phyloP scores from a whole-genome alignment of 2,888 invertebrate genomes.

The Dinocampus coccinellae region DNA sequence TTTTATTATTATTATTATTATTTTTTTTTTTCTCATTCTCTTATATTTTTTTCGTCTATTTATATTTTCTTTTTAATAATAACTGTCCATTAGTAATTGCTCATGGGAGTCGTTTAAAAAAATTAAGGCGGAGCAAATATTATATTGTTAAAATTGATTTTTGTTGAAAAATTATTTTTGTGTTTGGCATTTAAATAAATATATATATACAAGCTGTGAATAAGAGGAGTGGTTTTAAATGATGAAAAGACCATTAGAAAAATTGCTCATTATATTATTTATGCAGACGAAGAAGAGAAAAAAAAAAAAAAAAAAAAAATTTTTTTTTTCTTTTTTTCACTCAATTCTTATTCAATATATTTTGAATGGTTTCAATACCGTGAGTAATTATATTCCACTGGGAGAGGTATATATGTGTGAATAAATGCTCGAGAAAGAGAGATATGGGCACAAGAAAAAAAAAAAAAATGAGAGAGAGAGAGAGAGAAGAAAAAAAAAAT shows the following conservation, averaged over 20 bases:
- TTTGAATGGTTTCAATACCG: neutral
- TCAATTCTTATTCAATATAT: neutral
- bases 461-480: too few relatives aligned
- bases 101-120: slow-evolving; percentile 12
- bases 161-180: neutral
- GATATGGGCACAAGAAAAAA: too few relatives aligned
- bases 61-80: neutral
- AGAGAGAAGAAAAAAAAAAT: too few relatives aligned
- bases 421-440: too few relatives aligned
- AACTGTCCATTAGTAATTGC: slow-evolving; percentile 23
- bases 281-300: neutral
- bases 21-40: too few relatives aligned
- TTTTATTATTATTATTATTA: too few relatives aligned
- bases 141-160: slow-evolving; percentile 16
- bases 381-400: neutral
- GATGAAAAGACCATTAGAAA: neutral
- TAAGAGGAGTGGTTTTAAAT: neutral
- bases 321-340: neutral
- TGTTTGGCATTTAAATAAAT: neutral
- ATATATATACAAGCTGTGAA: neutral
- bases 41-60: too few relatives aligned
- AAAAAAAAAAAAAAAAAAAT: neutral
- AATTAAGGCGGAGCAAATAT: slow-evolving; percentile 3
- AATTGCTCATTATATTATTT: neutral
- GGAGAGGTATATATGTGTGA: neutral